Evolutionary conservation across 2,113 vertebrate species (phyloP).

Genomic region (Pithys albifrons): DNA sequence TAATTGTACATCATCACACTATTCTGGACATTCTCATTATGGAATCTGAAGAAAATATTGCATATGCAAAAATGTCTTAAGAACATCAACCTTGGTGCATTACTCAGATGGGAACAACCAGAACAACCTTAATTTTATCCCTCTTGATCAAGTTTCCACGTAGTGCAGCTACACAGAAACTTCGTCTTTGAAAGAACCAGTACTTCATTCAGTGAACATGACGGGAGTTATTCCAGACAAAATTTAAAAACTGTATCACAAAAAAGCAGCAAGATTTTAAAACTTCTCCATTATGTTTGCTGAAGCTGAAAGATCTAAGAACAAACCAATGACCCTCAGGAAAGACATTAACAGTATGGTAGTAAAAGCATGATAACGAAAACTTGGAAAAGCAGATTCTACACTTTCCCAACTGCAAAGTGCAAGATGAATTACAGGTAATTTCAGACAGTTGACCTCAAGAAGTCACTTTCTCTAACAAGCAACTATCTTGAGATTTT

Average conservation of each 20-base stretch:
- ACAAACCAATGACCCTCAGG: background rate
- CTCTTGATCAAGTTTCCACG: background rate
- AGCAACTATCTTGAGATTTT: background rate
- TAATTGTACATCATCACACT: background rate
- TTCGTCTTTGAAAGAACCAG: background rate
- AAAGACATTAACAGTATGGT: background rate
- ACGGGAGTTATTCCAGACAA: background rate
- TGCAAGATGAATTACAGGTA: background rate
- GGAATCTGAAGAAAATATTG: background rate
- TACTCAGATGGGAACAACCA: background rate
- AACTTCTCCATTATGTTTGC: background rate
- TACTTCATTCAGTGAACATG: background rate
- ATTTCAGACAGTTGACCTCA: background rate
- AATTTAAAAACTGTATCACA: background rate
- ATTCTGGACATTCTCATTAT: background rate
- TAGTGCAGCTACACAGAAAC: rapidly evolving
- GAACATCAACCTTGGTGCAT: background rate
- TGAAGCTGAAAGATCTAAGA: background rate
- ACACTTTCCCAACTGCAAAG: background rate
- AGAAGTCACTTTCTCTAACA: background rate
- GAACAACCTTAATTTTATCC: background rate
- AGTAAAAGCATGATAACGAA: background rate
- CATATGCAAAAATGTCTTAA: background rate
- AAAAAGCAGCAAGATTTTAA: background rate
- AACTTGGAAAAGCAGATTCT: background rate